A percentile compares a stretch with the other conserved stretches of the same genome.
phyloP scores from a whole-genome alignment of 2,797 vertebrate species.

The Smutsia gigantea region DNA sequence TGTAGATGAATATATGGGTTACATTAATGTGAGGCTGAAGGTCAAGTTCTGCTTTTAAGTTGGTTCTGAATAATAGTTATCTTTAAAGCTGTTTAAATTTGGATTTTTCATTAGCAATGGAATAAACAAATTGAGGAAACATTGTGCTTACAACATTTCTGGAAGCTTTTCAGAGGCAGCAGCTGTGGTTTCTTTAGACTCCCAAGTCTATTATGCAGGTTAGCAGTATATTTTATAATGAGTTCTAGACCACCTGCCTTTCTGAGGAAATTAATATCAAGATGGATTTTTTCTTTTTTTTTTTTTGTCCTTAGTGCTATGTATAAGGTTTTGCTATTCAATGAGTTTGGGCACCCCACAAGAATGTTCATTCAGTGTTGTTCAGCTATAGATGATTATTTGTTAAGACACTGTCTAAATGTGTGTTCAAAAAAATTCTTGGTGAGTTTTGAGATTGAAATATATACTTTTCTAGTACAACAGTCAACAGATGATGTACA shows the following conservation, averaged over 20 bases:
- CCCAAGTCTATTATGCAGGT: slow-evolving; percentile 44
- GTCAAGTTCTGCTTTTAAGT: slow-evolving; percentile 55
- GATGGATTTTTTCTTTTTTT: background rate
- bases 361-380: background rate
- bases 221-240: slow-evolving; percentile 61
- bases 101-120: slow-evolving; percentile 60
- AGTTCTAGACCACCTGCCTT: slow-evolving; percentile 66
- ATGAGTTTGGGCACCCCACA: background rate
- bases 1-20: background rate
- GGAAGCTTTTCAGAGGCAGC: slow-evolving; percentile 56
- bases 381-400: slow-evolving; percentile 17
- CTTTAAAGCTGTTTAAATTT: slow-evolving; percentile 65
- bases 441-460: slow-evolving; percentile 15
- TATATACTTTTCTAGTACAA: background rate
- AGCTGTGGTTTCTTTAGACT: slow-evolving; percentile 62
- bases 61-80: background rate
- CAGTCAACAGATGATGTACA: background rate
- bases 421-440: slow-evolving; percentile 21
- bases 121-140: slow-evolving; percentile 47
- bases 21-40: slow-evolving; percentile 41
- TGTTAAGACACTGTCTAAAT: slow-evolving; percentile 33
- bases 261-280: slow-evolving; percentile 45
- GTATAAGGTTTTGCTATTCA: slow-evolving; percentile 63
- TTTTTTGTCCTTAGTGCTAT: slow-evolving; percentile 5
- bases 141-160: slow-evolving; percentile 50